Evolutionary conservation across 1,140 invertebrate species (phyloP).

Genomic region (Uloborus diversus): DNA sequence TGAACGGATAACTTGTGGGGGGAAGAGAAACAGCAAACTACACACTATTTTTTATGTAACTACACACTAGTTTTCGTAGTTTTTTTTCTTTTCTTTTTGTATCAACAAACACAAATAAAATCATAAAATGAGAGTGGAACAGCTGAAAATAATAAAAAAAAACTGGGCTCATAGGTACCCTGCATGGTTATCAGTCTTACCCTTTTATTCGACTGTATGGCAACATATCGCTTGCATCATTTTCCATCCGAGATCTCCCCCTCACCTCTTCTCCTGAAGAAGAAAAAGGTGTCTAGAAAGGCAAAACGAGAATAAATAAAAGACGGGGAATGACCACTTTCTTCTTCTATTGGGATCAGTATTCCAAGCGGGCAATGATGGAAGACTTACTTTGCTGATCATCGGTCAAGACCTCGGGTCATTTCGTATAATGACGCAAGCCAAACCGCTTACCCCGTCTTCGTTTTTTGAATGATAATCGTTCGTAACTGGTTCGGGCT

Average conservation of each 20-base stretch:
- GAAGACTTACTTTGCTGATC: slow-evolving; percentile 34
- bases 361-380: slow-evolving; percentile 35
- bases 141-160: no score
- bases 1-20: no score
- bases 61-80: no score
- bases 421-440: slow-evolving; percentile 44
- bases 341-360: slow-evolving; percentile 43
- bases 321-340: not conserved
- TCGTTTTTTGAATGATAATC: slow-evolving; percentile 14
- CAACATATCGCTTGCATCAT: not conserved
- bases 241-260: not conserved
- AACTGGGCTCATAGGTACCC: no score
- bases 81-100: no score
- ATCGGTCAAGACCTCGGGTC: slow-evolving; percentile 27
- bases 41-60: no score
- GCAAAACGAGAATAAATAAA: slow-evolving; percentile 42
- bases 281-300: not conserved
- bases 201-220: no score
- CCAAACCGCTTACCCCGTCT: slow-evolving; percentile 52
- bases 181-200: no score
- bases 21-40: no score
- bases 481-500: not conserved
- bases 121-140: no score
- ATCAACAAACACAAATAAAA: no score
- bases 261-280: not conserved